Evolutionary conservation across 2,888 invertebrate species (phyloP).

Genomic region (Meteorus cinctellus): DNA sequence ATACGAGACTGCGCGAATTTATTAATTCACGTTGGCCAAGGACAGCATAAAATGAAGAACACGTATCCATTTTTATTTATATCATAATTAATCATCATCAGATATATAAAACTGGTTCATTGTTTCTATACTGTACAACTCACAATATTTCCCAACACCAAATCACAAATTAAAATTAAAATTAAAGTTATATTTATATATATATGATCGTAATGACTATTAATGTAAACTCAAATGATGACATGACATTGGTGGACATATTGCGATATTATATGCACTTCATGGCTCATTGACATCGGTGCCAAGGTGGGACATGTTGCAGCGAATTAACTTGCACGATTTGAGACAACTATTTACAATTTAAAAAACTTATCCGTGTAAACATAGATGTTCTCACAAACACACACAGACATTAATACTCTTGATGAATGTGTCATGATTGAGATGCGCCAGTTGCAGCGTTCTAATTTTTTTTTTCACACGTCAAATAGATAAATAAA

Average conservation of each 20-base stretch:
- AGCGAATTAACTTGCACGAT: slow-evolving; percentile 14
- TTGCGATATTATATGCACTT: slow-evolving; percentile 59
- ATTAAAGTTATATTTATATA: not conserved
- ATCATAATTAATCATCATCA: not conserved
- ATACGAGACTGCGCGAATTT: not conserved
- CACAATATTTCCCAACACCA: not conserved
- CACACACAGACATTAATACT: not conserved
- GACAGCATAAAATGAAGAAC: not conserved
- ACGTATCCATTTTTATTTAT: not conserved
- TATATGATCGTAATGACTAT: not conserved
- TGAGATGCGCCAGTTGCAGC: not conserved
- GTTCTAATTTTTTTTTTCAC: slow-evolving; percentile 1
- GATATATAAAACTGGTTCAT: not conserved
- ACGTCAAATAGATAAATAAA: not conserved
- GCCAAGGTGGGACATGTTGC: slow-evolving; percentile 66
- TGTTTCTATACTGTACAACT: not conserved
- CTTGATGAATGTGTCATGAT: not conserved
- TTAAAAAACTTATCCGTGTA: slow-evolving; percentile 27
- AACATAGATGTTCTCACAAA: slow-evolving; percentile 29
- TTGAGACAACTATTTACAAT: not conserved
- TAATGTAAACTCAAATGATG: not conserved
- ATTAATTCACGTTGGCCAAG: not conserved
- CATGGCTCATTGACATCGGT: slow-evolving; percentile 70
- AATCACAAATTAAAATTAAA: not conserved
- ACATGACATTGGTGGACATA: slow-evolving; percentile 15